Base-by-base conservation (phyloP, 1,140 invertebrate genomes). In the Cherax quadricarinatus region DNA sequence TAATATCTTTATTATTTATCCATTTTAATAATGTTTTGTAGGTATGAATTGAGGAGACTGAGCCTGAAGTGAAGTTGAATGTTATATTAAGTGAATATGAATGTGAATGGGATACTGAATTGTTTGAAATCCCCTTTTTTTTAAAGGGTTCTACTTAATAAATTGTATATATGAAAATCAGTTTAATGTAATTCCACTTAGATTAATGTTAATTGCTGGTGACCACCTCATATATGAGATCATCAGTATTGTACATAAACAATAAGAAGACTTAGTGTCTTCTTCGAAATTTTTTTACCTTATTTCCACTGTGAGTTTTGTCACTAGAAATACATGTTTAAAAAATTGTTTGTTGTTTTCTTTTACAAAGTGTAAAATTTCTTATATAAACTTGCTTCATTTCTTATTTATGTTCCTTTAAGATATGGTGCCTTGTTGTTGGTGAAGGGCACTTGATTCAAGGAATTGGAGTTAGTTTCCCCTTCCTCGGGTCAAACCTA, bases 291-390 rank as follows among this genome's bases (percentile, higher is more conserved):
- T 75, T 75, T 75, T 75, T 75, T 75, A 75, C 70, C 70, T 75
- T 30, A 30, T 75, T 75, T 75, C 21, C 70, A 75, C 70, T 75
- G 70, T 75, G 70, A 75, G 70, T 75, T 75, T 75, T 75, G 70
- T 75, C 70, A 75, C 70, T 75, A 75, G 70, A 75, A 75, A 75
- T 75, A 75, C 70, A 75, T 75, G 70, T 75, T 75, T 75, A 21
- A 75, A 75, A 75, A n/a, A 75, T 21, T 16, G 24, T 75, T 30
- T 75, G 70, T 75, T 30, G n/a, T 75, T 75, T 73, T 7, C 30
- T 75, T 75, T 75, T 6, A n/a, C 14, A 57, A 14, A 18, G 62
- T 66, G 62, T 66, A 21, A 12, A 66, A 18, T 18, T 66, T 21
- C 18, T 18, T 21, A 5, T 66, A 6, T 66, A 18, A 66, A 66